Evolutionary conservation across 2,888 invertebrate genomes (phyloP).

Genomic region (Gerris lacustris): DNA sequence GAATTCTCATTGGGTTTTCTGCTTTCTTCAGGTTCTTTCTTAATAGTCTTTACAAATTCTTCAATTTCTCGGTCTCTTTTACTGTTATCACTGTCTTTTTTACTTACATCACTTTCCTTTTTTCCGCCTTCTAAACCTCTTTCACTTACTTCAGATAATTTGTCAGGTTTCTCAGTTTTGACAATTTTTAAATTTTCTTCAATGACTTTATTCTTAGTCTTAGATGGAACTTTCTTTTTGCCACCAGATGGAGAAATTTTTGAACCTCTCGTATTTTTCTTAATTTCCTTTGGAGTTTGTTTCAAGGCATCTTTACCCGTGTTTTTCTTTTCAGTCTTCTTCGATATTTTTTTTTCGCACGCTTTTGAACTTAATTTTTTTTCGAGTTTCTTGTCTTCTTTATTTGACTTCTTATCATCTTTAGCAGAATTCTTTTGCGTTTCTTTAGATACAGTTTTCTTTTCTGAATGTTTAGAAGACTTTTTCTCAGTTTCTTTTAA

Average conservation of each 20-base stretch:
- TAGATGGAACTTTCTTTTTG: constrained; percentile 29
- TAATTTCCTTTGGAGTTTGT: background rate
- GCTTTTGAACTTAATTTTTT: constrained; percentile 13
- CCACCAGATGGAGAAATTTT: background rate
- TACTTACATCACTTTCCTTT: constrained; percentile 23
- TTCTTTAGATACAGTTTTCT: background rate
- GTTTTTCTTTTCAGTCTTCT: constrained; percentile 15
- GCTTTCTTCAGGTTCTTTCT: constrained; percentile 17
- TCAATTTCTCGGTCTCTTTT: constrained; percentile 27
- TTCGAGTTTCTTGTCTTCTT: constrained; percentile 7
- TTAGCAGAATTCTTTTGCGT: background rate
- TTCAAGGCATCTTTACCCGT: background rate
- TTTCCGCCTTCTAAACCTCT: constrained; percentile 32
- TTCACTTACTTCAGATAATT: constrained; percentile 30
- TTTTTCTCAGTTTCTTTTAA: background rate
- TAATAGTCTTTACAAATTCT: constrained; percentile 23
- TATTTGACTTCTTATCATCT: background rate
- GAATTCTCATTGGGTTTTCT: constrained; percentile 11
- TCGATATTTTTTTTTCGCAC: constrained; percentile 8
- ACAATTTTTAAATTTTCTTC: background rate
- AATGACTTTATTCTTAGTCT: background rate
- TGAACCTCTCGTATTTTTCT: background rate
- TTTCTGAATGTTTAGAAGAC: background rate
- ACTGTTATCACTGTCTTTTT: constrained; percentile 25
- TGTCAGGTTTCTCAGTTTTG: background rate